Base-by-base conservation (phyloP, 1,140 invertebrate species). In the Drosophila micromelanica region DNA sequence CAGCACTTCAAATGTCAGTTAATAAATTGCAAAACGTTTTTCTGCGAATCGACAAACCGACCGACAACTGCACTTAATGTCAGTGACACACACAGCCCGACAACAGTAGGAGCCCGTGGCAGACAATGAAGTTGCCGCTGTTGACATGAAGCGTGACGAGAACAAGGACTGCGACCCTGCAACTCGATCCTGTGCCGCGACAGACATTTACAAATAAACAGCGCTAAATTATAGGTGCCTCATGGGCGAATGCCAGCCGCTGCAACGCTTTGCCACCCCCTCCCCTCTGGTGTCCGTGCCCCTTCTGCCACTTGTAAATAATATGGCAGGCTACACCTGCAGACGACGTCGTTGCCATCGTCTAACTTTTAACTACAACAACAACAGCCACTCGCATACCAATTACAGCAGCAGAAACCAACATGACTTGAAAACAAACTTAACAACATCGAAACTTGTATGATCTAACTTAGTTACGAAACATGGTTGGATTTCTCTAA, bases 191-290 rank as follows among this genome's bases (percentile, higher is more conserved):
- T 32, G 43, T 45, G n/a, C 46, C 61, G 38, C 65, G 57, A 65
- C 75, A 80, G 77, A 80, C 77, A 77, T 80, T 80, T 77, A 80
- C 77, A 80, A 80, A 80, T 80, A 80, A 80, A 80, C 77, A 77
- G 77, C 71, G 77, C 74, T 80, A 80, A 80, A 80, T 80, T 80
- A 80, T 80, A 80, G 77, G 74, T 80, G 71, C 77, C 75, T 62
- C 62, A 51, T 78, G 76, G 73, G 76, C 52, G 75, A 54, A 62
- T 60, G 45, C 56, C 20, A 54, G 30, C 15, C 46, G 37, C 51
- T 32, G 38, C 60, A 37, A 27, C 35, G 49, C n/a, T 2, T 15
- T 23, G 8, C 15, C 37, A 2, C 13, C 17, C 2, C n/a, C 8
- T 2, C 30, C n/a, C n/a, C n/a, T n/a, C n/a, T n/a, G n/a, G n/a